Percentiles rank a stretch among this genome's conserved stretches.
Evolutionary conservation across 1,140 invertebrate genomes (phyloP).

Genomic region (Drosophila sulfurigaster): DNA sequence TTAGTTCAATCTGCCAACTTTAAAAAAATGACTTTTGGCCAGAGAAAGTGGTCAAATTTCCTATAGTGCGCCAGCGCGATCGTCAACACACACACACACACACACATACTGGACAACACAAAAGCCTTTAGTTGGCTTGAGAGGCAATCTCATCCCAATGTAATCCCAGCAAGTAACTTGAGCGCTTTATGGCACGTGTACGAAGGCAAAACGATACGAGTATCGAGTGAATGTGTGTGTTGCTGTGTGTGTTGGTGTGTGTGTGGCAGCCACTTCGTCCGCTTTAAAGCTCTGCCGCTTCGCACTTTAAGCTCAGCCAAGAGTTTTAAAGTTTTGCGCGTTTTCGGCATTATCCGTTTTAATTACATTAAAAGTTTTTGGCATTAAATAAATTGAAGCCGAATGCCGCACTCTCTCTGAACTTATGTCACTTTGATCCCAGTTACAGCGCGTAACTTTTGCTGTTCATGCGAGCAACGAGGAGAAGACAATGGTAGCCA

Average conservation of each 20-base stretch:
- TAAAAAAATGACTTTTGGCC: too few species aligned
- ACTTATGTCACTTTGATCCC: constrained; percentile 81
- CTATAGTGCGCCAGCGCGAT: too few species aligned
- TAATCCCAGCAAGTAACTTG: constrained; percentile 77
- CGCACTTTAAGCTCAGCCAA: constrained; percentile 22
- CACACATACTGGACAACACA: neutral
- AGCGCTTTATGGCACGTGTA: constrained; percentile 75
- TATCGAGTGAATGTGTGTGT: neutral
- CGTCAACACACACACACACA: too few species aligned
- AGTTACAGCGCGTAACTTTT: constrained; percentile 61
- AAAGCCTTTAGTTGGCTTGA: neutral
- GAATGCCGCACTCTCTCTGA: constrained; percentile 33
- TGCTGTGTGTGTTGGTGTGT: constrained; percentile 12
- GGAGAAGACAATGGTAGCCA: constrained; percentile 60
- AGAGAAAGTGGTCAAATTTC: too few species aligned
- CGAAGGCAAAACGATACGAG: neutral
- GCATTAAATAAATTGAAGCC: constrained; percentile 76
- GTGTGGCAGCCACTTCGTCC: constrained; percentile 22
- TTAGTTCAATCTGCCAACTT: too few species aligned
- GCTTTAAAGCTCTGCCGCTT: constrained; percentile 46
- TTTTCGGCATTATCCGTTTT: constrained; percentile 74
- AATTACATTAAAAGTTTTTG: constrained; percentile 78
- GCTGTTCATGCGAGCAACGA: constrained; percentile 67
- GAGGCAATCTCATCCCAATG: neutral
- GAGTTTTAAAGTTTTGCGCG: constrained; percentile 66